Conservation (phyloP, 2,888 invertebrate genomes). For the Melieria omissa region DNA sequence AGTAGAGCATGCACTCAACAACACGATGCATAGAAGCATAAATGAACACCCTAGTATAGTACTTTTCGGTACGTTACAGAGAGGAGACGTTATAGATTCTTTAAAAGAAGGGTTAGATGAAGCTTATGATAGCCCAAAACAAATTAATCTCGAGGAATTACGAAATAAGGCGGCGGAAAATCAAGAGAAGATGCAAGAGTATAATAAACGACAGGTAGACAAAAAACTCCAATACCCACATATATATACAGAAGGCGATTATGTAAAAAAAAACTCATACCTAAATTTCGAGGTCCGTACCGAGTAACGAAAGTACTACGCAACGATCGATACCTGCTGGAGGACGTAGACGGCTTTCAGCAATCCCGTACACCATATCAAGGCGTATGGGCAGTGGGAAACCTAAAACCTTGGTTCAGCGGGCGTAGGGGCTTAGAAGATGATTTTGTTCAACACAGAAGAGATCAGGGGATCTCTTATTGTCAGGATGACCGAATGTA, state of each 20-base stretch:
- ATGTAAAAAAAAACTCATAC: background rate
- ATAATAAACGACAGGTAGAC: background rate
- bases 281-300: background rate
- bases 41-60: constrained; percentile 13
- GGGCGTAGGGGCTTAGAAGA: too few species aligned
- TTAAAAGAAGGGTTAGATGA: background rate
- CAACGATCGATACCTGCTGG: too few species aligned
- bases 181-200: background rate
- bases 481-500: too few species aligned
- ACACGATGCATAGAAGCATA: constrained; percentile 12
- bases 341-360: too few species aligned
- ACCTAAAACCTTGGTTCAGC: too few species aligned
- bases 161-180: background rate
- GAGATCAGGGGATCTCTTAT: too few species aligned
- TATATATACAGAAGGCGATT: background rate
- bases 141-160: background rate
- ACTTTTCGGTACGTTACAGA: constrained; percentile 6
- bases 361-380: too few species aligned
- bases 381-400: too few species aligned
- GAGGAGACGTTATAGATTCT: background rate
- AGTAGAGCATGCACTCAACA: background rate
- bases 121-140: background rate
- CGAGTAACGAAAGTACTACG: too few species aligned
- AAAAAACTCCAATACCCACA: background rate
- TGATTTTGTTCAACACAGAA: too few species aligned